phyloP scores from a whole-genome alignment of 2,113 vertebrate species.

The Heterotis niloticus region DNA sequence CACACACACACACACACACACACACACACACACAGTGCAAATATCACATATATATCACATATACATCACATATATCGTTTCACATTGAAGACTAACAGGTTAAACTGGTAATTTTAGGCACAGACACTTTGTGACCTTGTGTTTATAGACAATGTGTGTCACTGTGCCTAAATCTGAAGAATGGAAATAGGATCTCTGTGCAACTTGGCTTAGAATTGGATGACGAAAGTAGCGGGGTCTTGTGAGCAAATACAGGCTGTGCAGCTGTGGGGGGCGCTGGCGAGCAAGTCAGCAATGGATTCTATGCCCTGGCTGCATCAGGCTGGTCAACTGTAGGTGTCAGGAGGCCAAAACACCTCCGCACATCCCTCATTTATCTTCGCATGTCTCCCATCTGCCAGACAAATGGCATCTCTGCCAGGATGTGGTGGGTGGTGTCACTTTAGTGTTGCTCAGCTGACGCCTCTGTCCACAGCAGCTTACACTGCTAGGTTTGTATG shows the following conservation, averaged over 20 bases:
- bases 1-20: too few relatives aligned
- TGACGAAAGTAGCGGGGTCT: slow-evolving; percentile 42
- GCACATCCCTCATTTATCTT: background rate
- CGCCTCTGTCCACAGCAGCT: too few relatives aligned
- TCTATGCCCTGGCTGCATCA: slow-evolving; percentile 25
- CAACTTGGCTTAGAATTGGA: slow-evolving; percentile 17
- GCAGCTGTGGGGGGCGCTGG: slow-evolving; percentile 19
- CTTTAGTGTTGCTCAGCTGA: too few relatives aligned
- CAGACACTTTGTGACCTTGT: background rate
- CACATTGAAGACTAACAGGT: background rate
- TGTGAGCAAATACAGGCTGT: slow-evolving; percentile 36
- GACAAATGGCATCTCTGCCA: too few relatives aligned
- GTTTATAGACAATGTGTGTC: background rate
- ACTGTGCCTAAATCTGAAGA: background rate
- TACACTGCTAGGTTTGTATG: too few relatives aligned
- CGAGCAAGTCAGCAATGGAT: slow-evolving; percentile 20
- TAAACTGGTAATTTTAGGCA: background rate
- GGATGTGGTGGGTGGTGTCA: too few relatives aligned
- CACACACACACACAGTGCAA: too few relatives aligned
- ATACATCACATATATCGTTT: too few relatives aligned
- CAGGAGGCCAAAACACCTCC: background rate
- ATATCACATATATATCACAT: too few relatives aligned
- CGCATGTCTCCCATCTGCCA: background rate
- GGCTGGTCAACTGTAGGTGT: slow-evolving; percentile 32
- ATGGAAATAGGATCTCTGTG: slow-evolving; percentile 37